Conservation (phyloP, 1,140 invertebrate genomes). For the Hylyphantes graminicola region DNA sequence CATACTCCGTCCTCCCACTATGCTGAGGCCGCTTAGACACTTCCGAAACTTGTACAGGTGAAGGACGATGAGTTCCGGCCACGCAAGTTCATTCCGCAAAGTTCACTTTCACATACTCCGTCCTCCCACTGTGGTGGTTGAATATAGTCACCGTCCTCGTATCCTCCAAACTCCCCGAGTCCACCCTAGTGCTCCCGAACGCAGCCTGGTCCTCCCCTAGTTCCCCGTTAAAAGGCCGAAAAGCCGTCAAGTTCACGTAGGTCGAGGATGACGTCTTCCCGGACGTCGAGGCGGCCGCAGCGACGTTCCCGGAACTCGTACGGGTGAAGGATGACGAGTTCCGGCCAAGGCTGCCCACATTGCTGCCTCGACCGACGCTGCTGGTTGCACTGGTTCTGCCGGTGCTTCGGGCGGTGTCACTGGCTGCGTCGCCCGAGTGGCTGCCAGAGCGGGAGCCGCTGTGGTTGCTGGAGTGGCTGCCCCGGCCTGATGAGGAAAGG, state of each 20-base stretch:
- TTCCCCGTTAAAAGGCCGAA: slow-evolving; percentile 51
- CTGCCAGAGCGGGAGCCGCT: slow-evolving; percentile 59
- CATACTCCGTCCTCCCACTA: no score
- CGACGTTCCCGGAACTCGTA: slow-evolving; percentile 60
- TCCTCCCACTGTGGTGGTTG: slow-evolving; percentile 31
- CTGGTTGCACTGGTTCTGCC: slow-evolving; percentile 55
- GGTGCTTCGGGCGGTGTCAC: slow-evolving; percentile 40
- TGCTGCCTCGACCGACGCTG: slow-evolving; percentile 58
- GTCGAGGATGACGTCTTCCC: slow-evolving; percentile 53
- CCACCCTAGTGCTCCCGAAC: slow-evolving; percentile 36
- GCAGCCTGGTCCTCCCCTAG: slow-evolving; percentile 24
- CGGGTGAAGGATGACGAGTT: slow-evolving; percentile 60
- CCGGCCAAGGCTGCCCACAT: slow-evolving; percentile 56
- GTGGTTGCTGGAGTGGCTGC: slow-evolving; percentile 57
- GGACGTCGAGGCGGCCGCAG: slow-evolving; percentile 11
- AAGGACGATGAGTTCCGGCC: slow-evolving; percentile 60
- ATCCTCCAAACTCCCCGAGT: slow-evolving; percentile 41
- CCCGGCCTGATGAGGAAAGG: slow-evolving; percentile 23
- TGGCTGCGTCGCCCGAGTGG: slow-evolving; percentile 51
- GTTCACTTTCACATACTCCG: slow-evolving; percentile 36
- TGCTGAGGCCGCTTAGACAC: slow-evolving; percentile 35
- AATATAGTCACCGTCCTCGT: slow-evolving; percentile 18
- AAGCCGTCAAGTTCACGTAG: slow-evolving; percentile 53
- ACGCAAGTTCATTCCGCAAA: neutral
- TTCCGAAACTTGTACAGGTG: slow-evolving; percentile 60